These are phyloP conservation scores for Kryptopterus vitreolus DNA, from an alignment of 2,797 vertebrate species.

Conservation along the genomic window DNA sequence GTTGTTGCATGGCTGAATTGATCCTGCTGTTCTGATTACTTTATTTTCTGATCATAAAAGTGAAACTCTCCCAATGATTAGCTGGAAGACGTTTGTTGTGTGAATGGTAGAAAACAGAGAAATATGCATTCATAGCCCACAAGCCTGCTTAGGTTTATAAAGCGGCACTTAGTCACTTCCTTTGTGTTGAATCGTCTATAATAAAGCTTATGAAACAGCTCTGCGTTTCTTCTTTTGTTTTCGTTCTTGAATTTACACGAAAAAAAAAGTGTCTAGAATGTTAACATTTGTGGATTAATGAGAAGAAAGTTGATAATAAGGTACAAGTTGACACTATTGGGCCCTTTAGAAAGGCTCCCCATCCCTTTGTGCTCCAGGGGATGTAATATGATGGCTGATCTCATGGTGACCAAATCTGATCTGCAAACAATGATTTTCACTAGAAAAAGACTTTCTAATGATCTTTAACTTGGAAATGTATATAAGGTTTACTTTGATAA, in stretches of 20 bases:
- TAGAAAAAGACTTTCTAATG: too few relatives aligned
- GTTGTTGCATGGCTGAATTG: background rate
- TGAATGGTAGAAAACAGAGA: background rate
- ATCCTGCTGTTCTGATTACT: background rate
- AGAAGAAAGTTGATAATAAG: too few relatives aligned
- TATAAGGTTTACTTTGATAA: background rate
- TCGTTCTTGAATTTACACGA: background rate
- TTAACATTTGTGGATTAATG: too few relatives aligned
- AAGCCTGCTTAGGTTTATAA: background rate
- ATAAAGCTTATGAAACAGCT: constrained; percentile 17
- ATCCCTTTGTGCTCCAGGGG: too few relatives aligned
- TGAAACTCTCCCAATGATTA: background rate
- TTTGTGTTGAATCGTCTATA: background rate
- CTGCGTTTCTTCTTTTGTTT: background rate
- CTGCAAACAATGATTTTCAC: too few relatives aligned
- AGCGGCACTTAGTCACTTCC: constrained; percentile 6
- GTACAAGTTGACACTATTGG: too few relatives aligned
- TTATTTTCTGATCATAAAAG: background rate
- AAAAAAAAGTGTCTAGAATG: too few relatives aligned
- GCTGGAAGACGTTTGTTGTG: background rate
- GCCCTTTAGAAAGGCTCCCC: too few relatives aligned
- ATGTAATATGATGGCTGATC: too few relatives aligned
- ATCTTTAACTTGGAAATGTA: background rate
- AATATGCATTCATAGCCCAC: background rate
- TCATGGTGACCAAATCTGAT: too few relatives aligned